phyloP scores from a whole-genome alignment of 1,140 invertebrate genomes.

The Drosophila guanche region DNA sequence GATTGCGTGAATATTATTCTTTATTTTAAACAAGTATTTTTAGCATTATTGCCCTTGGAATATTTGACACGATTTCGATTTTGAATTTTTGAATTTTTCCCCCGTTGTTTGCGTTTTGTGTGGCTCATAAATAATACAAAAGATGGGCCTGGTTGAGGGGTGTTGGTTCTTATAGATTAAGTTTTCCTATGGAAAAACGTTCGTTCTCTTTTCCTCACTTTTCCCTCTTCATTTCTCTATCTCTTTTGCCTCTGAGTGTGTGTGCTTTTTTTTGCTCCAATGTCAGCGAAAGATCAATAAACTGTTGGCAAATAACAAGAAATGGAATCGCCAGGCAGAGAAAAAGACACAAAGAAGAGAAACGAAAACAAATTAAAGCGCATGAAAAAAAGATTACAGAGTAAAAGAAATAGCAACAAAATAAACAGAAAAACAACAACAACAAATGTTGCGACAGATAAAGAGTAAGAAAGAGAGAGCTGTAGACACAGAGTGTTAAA shows the following conservation, averaged over 20 bases:
- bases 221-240: constrained; percentile 21
- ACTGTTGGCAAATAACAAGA: constrained; percentile 81
- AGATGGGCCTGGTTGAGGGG: no score
- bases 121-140: constrained; percentile 20
- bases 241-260: constrained; percentile 16
- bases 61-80: constrained; percentile 66
- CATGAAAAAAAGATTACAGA: constrained; percentile 73
- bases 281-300: constrained; percentile 73
- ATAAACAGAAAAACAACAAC: constrained; percentile 10
- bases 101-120: constrained; percentile 20
- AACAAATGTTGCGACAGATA: constrained; percentile 23
- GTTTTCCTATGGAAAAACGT: constrained; percentile 23
- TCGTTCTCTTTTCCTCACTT: neutral
- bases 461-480: neutral
- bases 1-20: constrained; percentile 51
- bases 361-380: constrained; percentile 78
- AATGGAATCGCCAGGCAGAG: constrained; percentile 55
- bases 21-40: constrained; percentile 55
- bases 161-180: constrained; percentile 1
- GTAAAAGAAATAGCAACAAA: constrained; percentile 45
- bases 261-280: constrained; percentile 32
- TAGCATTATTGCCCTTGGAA: constrained; percentile 70
- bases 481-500: no score
- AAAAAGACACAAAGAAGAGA: constrained; percentile 20
- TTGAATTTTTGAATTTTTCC: constrained; percentile 26